phyloP scores from a whole-genome alignment of 2,113 vertebrate genomes.

The Toxostoma redivivum region DNA sequence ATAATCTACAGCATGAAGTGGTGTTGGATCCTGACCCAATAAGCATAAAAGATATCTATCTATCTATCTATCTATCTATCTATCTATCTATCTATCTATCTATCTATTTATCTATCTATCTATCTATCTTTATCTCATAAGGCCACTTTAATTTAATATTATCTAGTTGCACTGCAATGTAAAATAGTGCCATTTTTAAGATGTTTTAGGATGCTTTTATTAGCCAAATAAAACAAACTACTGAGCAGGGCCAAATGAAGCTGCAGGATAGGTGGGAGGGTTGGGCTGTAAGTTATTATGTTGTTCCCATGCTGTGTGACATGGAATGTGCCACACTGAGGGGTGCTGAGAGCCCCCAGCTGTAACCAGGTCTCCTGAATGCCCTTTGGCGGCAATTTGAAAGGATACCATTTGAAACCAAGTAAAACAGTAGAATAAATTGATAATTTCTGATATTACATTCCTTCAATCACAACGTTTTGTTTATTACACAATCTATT shows the following conservation, averaged over 20 bases:
- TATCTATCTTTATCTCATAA: not conserved
- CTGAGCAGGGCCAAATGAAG: not conserved
- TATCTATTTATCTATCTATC: not conserved
- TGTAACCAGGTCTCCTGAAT: not conserved
- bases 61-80: too few species aligned
- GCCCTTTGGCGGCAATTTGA: not conserved
- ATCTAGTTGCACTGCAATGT: not conserved
- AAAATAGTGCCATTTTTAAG: not conserved
- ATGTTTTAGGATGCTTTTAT: not conserved
- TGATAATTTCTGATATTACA: not conserved
- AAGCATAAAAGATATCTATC: not conserved
- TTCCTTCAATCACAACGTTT: not conserved
- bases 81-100: not conserved
- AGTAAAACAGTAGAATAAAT: not conserved
- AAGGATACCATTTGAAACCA: not conserved
- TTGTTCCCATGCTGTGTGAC: not conserved
- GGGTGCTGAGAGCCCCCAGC: not conserved
- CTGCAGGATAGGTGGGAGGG: not conserved
- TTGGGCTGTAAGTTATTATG: rapidly evolving
- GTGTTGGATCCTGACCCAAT: not conserved
- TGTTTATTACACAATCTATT: not conserved
- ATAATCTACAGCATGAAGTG: not conserved
- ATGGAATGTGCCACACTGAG: not conserved
- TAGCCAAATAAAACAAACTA: not conserved
- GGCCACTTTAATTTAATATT: not conserved